Conservation (phyloP, 2,797 vertebrate species). For the Phoeniculus purpureus region DNA sequence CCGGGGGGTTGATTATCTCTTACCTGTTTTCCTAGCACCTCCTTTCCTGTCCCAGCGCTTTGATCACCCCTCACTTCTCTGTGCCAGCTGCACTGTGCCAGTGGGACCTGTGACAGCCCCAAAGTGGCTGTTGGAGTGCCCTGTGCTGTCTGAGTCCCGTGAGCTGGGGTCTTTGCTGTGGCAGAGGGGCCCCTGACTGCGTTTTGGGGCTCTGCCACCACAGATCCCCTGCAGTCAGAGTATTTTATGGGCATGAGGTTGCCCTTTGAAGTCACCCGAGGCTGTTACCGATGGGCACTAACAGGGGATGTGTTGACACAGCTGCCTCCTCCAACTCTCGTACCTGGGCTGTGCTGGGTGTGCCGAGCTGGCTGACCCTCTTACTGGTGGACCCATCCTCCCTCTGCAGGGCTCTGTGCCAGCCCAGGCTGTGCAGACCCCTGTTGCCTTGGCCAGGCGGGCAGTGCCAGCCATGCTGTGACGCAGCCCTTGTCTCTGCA, state of each 20-base stretch:
- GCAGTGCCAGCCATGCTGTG: background rate
- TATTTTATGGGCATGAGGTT: background rate
- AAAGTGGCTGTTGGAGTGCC: rapidly evolving
- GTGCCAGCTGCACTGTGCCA: rapidly evolving
- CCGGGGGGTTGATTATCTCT: background rate
- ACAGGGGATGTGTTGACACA: slow-evolving; percentile 60
- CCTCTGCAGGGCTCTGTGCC: background rate
- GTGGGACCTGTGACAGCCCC: rapidly evolving
- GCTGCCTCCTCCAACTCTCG: slow-evolving; percentile 39
- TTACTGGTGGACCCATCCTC: background rate
- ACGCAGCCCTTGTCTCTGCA: background rate
- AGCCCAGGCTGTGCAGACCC: background rate
- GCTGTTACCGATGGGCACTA: background rate
- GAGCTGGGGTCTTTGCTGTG: background rate
- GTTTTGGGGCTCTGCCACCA: background rate
- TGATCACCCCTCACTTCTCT: rapidly evolving
- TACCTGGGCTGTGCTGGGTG: background rate
- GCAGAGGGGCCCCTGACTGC: background rate
- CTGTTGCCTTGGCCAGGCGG: background rate
- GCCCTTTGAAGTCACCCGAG: background rate
- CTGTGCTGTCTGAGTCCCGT: background rate
- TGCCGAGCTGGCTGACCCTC: background rate
- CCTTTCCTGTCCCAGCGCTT: background rate
- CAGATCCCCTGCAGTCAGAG: background rate
- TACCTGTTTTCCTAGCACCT: slow-evolving; percentile 30